These are phyloP conservation scores for Trypoxylon attenuatum DNA, from an alignment of 2,888 invertebrate genomes.

Conservation along the genomic window DNA sequence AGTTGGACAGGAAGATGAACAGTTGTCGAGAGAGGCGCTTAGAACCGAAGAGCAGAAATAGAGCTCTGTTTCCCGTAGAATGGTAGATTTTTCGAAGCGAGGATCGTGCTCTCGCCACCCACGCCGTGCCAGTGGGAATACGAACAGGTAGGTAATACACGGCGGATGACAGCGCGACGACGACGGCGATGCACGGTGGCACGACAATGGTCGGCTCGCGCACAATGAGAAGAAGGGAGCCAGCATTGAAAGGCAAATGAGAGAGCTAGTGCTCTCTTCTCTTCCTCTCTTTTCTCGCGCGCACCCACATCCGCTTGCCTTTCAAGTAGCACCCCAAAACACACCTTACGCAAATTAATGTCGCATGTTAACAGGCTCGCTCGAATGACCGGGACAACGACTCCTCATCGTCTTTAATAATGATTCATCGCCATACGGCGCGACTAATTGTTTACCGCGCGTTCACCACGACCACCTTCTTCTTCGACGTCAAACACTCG, in stretches of 20 bases:
- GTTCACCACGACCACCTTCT: conserved; percentile 43
- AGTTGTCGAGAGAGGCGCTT: conserved; percentile 8
- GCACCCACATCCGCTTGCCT: conserved; percentile 62
- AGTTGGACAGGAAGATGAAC: neutral
- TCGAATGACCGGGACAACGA: conserved; percentile 44
- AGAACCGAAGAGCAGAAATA: conserved; percentile 12
- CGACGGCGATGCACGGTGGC: conserved; percentile 48
- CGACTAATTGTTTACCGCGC: conserved; percentile 62
- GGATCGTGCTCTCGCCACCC: conserved; percentile 45
- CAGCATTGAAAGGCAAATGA: conserved; percentile 63
- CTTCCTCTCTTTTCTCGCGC: conserved; percentile 56
- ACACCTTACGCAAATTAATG: conserved; percentile 66
- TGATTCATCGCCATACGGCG: conserved; percentile 60
- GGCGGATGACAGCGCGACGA: conserved; percentile 53
- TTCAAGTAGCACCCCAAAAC: conserved; percentile 61
- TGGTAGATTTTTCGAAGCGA: too few species aligned
- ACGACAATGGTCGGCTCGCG: conserved; percentile 54
- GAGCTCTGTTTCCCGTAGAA: too few species aligned
- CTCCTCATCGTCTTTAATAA: conserved; percentile 55
- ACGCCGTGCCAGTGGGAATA: conserved; percentile 49
- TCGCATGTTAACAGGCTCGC: conserved; percentile 50
- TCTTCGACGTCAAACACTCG: conserved; percentile 44
- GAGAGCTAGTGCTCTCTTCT: conserved; percentile 30
- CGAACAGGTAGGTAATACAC: conserved; percentile 45
- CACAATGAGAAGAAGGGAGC: conserved; percentile 58